Base-by-base conservation (phyloP, 2,888 invertebrate species). In the Rugalucina vietnamica region DNA sequence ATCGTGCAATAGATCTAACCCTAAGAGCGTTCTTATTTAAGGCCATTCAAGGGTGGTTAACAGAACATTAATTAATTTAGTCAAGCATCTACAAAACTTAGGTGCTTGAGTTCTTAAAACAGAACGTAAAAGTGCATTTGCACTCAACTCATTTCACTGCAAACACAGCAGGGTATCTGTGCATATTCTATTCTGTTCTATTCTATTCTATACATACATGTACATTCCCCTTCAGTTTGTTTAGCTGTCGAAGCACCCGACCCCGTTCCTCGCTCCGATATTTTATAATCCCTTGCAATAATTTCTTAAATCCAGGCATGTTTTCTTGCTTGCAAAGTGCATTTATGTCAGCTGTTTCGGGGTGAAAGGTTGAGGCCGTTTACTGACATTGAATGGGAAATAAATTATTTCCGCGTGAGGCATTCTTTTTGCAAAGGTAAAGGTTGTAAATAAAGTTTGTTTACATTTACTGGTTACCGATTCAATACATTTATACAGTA, bases 241-340 rank as follows among this genome's bases (percentile, higher is more conserved):
- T 34, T 3, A 65, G 65, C 65, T 65, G 65, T 4, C 21, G 65
- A 34, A 65, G 24, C 18, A 65, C 65, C 1, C 24, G 21, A 2
- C 65, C 65, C 21, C 65, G 32, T 21, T 65, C 65, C 65, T 65
- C 65, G 2, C 34, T 18, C 34, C 65, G 75, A 50, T 84, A 87
- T 76, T 82, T 84, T 18, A 87, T 82, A 24, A 87, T 84, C 50
- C 87, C 87, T 54, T 87, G 84, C 29, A 87, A 54, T 1, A 87
- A 32, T 72, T 87, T 87, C n/a, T 80, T 57, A 72, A 87, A 84
- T 12, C 87, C 82, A 39, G 65, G 76, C 87, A 87, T 84, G 29
- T 75, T 86, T 24, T 57, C 60, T 54, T 18, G 2, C 27, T 18
- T 36, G 32, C 34, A 18, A 18, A 65, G 12, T 8, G 14, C 10